Evolutionary conservation across 2,113 vertebrate species (phyloP), one percentile per base, ranked within the genome.

Genomic region (Sinocyclocheilus rhinocerous): DNA sequence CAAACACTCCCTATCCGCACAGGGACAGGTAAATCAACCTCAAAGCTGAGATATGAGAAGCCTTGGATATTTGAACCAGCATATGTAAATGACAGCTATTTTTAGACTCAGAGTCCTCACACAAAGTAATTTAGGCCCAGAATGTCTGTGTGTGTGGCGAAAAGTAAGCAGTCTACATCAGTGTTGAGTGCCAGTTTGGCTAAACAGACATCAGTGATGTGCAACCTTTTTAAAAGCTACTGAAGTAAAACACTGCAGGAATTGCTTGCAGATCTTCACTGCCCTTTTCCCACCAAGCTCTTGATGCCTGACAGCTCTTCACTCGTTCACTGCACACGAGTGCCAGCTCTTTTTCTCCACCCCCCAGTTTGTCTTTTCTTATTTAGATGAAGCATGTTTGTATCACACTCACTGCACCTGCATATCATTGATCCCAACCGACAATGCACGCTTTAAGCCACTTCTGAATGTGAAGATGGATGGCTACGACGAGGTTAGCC

Each of bases 191-290:
- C 80, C 79, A 76, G 45, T 73, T 65, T 76, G 61, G 61, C 80
- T 83, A 59, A 80, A 72, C 67, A 61, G 59, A 76, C 48, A 76
- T 72, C 80, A 76, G 70, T 55, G 72, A 82, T 36, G 81, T 82
- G 69, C 79, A 86, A 45, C 50, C 57, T 73, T 72, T 79, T 87
- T 83, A 82, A 75, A 87, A 65, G 29, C 79, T 83, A 77, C 79
- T 76, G 59, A 86, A 86, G 50, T 52, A 82, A 76, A 83, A 76
- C 39, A 42, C 24, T 75, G 26, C 42, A 67, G 81, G 22, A 84
- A 77, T 87, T 76, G 79, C 85, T 81, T 22, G 57, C 29, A 80
- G 83, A 75, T 61, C 69, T 50, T 48, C 9, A 4, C 45, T 57
- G 33, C 36, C 78, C 61, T 24, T 22, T 65, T 48, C 24, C 26